Conservation (phyloP, 2,797 vertebrate species). For the Ctenopoma multispine region DNA sequence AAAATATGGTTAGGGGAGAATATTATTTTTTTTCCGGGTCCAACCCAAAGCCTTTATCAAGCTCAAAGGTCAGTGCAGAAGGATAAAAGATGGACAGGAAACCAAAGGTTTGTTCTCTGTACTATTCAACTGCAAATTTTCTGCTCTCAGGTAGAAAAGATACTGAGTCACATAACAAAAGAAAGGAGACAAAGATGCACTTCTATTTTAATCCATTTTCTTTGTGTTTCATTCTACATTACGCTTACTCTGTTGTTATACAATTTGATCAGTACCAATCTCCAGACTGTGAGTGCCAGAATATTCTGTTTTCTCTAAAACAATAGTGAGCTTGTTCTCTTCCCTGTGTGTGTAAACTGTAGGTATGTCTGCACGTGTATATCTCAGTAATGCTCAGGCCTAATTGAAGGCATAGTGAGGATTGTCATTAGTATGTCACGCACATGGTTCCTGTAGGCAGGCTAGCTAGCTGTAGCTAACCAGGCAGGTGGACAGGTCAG, state of each 20-base stretch:
- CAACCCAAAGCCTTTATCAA: slow-evolving; percentile 62
- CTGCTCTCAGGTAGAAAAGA: slow-evolving; percentile 46
- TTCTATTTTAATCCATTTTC: slow-evolving; percentile 61
- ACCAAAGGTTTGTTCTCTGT: slow-evolving; percentile 48
- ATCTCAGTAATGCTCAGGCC: slow-evolving; percentile 24
- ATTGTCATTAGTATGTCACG: slow-evolving; percentile 73
- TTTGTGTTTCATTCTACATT: slow-evolving; percentile 55
- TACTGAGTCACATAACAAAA: slow-evolving; percentile 44
- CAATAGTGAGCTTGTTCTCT: slow-evolving; percentile 54
- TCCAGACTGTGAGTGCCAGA: slow-evolving; percentile 43
- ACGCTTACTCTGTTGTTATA: slow-evolving; percentile 54
- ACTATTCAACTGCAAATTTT: slow-evolving; percentile 63
- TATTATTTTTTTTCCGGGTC: slow-evolving; percentile 46
- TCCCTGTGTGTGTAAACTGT: not conserved
- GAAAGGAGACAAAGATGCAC: slow-evolving; percentile 54
- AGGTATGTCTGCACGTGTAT: not conserved
- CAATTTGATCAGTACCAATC: slow-evolving; percentile 49
- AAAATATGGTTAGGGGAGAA: slow-evolving; percentile 47
- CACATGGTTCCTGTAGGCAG: slow-evolving; percentile 45
- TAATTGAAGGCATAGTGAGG: slow-evolving; percentile 68
- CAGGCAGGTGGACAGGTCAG: slow-evolving; percentile 68
- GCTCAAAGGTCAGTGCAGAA: slow-evolving; percentile 65
- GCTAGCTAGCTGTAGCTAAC: slow-evolving; percentile 59
- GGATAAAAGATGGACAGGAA: slow-evolving; percentile 61
- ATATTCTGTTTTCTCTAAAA: slow-evolving; percentile 61